These are phyloP conservation scores for Musca vetustissima DNA, from an alignment of 1,140 invertebrate genomes.

Conservation along the genomic window DNA sequence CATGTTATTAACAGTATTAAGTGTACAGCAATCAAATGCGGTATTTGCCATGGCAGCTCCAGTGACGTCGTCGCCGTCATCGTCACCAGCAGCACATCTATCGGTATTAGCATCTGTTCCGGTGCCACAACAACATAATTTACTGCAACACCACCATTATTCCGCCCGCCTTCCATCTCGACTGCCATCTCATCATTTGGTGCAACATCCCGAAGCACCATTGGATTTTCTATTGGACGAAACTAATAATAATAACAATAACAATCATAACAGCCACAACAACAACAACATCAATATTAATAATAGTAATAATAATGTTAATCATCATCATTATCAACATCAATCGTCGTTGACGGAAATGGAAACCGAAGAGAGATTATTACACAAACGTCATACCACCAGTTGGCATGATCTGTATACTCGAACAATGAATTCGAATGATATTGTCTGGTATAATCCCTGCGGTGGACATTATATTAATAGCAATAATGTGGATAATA, in stretches of 20 bases:
- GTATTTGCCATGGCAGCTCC: constrained; percentile 15
- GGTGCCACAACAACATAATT: too few species aligned
- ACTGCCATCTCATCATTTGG: neutral
- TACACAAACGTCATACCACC: constrained; percentile 35
- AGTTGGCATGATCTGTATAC: constrained; percentile 26
- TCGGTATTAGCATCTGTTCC: too few species aligned
- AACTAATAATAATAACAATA: neutral
- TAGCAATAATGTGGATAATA: constrained; percentile 2
- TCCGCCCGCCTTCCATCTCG: neutral
- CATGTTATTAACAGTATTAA: constrained; percentile 20
- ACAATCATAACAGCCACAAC: too few species aligned
- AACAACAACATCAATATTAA: neutral
- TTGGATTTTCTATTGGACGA: neutral
- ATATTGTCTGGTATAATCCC: constrained; percentile 37
- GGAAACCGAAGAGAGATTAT: constrained; percentile 15
- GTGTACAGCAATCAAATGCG: constrained; percentile 8
- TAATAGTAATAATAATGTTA: neutral
- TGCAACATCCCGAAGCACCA: neutral
- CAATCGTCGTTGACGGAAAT: constrained; percentile 5
- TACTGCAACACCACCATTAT: too few species aligned
- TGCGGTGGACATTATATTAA: constrained; percentile 32
- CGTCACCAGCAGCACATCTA: too few species aligned
- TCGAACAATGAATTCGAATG: constrained; percentile 29
- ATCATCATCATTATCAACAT: neutral
- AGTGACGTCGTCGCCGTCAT: too few species aligned